These are phyloP conservation scores for Pemphigus obesinymphae DNA, from an alignment of 1,140 invertebrate genomes.

Conservation along the genomic window DNA sequence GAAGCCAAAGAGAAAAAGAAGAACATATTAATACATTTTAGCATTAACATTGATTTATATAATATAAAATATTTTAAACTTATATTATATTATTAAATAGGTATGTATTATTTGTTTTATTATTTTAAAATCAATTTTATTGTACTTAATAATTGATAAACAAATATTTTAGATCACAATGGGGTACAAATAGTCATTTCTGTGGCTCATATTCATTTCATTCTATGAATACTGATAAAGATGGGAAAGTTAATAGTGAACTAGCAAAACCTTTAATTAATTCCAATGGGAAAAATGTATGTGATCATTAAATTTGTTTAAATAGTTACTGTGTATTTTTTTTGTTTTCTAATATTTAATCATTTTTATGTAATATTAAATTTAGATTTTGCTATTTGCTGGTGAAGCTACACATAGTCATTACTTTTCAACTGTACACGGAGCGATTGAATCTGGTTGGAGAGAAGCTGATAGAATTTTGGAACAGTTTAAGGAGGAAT, in stretches of 20 bases:
- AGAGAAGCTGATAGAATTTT: conserved; percentile 66
- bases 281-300: conserved; percentile 53
- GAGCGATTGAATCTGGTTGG: conserved; percentile 71
- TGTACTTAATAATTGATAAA: neutral
- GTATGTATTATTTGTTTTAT: no score
- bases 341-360: neutral
- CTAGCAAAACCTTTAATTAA: conserved; percentile 58
- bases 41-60: no score
- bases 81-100: no score
- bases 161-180: conserved; percentile 58
- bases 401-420: conserved; percentile 65
- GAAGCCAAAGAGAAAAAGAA: no score
- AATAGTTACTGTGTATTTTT: no score
- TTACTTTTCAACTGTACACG: conserved; percentile 73
- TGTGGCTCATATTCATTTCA: conserved; percentile 67
- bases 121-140: neutral
- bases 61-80: no score
- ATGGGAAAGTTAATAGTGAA: conserved; percentile 50
- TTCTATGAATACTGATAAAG: conserved; percentile 56
- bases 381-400: conserved; percentile 60
- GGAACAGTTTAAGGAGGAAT: neutral
- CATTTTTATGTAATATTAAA: neutral
- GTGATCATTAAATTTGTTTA: neutral
- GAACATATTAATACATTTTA: no score
- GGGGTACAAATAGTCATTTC: conserved; percentile 64